Evolutionary conservation across 2,797 vertebrate genomes (phyloP), one percentile per base, ranked within the genome.

Genomic region (Sebastes variabilis): DNA sequence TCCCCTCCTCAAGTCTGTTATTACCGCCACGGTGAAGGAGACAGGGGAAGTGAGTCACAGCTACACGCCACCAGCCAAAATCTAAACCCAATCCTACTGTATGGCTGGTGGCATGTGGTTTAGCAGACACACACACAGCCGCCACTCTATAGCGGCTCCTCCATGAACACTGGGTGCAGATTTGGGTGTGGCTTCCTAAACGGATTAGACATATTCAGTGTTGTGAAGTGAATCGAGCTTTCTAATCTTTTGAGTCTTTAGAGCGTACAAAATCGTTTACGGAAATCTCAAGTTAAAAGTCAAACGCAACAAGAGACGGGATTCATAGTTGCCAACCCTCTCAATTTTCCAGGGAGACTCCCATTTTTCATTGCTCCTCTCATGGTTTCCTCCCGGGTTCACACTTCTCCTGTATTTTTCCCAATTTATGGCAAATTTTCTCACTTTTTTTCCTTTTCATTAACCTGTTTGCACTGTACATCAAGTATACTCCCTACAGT

Each of bases 31-130:
- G 60, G 68, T 8, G 66, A 86, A 46, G 58, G 16, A 72, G 73
- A 46, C 84, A 66, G 89, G 62, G 84, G 75, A 83, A 86, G 80
- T 93, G 91, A 94, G 90, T 90, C 90, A 91, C 81, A 18, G 76
- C 82, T 67, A 30, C 64, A 14, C 18, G 71, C 34, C 72, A 13
- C 52, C 0, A 59, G 58, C 72, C 83, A 65, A n/a, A 20, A 66
- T 7, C 25, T 58, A 56, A 87, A 80, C 72, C 79, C 27, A 27
- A 29, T 77, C 77, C 83, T 71, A 25, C 36, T 20, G 65, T 42
- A 70, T 61, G 76, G 42, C 42, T 46, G 42, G 49, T 70, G 87
- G 78, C 75, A 1, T 69, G 84, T 1, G 68, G 83, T 65, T 46
- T 4, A 52, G 36, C 58, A 38, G 65, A 38, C 36, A 20, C 58